Conservation (phyloP, 2,113 vertebrate genomes). For the Toxostoma redivivum region DNA sequence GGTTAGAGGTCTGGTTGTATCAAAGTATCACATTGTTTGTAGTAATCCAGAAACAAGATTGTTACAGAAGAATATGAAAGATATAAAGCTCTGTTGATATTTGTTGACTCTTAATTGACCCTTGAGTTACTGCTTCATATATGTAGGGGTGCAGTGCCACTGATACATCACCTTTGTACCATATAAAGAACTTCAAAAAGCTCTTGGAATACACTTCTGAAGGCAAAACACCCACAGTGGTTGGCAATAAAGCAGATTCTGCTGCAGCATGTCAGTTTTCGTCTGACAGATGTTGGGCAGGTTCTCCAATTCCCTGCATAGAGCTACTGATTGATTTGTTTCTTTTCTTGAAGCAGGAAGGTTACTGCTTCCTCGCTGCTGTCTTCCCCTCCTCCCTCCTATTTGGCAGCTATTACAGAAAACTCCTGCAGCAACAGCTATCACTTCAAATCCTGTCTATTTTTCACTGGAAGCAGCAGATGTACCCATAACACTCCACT, state of each 20-base stretch:
- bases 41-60: not conserved
- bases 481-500: constrained; percentile 39
- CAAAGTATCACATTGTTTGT: not conserved
- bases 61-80: not conserved
- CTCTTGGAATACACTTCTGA: not conserved
- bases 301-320: not conserved
- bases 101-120: not conserved
- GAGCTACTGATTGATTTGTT: constrained; percentile 46
- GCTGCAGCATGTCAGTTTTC: not conserved
- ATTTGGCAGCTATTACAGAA: constrained; percentile 43
- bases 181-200: not conserved
- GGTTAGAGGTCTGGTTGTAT: not conserved
- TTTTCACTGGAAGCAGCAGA: constrained; percentile 42
- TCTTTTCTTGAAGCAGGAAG: constrained; percentile 31
- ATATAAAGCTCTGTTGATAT: not conserved
- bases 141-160: not conserved
- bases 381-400: not conserved
- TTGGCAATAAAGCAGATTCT: not conserved
- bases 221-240: not conserved
- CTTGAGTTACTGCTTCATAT: not conserved
- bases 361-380: constrained; percentile 9
- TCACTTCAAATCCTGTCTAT: constrained; percentile 30
- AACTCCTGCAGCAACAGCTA: constrained; percentile 30
- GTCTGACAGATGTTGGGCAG: not conserved
- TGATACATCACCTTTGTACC: not conserved